phyloP scores from a whole-genome alignment of 2,888 invertebrate species.

The Macroteleia sp. region DNA sequence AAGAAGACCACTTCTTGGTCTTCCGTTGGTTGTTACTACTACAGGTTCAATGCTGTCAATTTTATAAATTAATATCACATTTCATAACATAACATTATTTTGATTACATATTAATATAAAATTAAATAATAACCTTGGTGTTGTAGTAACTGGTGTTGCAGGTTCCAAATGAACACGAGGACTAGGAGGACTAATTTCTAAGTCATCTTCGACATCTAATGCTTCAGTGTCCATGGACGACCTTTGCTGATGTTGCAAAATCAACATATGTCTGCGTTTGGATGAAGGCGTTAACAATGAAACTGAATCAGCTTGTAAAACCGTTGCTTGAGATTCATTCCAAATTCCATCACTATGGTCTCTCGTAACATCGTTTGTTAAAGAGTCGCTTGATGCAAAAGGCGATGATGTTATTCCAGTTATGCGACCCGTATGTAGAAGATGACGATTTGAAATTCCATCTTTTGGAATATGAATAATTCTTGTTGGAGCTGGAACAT shows the following conservation, averaged over 20 bases:
- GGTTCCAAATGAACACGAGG: conserved; percentile 79
- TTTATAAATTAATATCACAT: neutral
- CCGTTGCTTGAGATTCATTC: conserved; percentile 95
- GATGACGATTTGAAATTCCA: conserved; percentile 65
- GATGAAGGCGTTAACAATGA: conserved; percentile 91
- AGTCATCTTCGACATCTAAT: conserved; percentile 86
- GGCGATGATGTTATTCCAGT: conserved; percentile 86
- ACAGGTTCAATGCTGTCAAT: conserved; percentile 78
- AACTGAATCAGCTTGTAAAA: conserved; percentile 89
- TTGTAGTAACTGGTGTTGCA: conserved; percentile 73
- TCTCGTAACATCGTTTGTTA: conserved; percentile 90
- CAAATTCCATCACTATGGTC: conserved; percentile 95
- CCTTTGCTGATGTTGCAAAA: conserved; percentile 93
- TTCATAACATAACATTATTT: no score
- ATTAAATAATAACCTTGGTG: conserved; percentile 71
- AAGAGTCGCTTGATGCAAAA: conserved; percentile 92
- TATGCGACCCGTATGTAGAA: conserved; percentile 68
- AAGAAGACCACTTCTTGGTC: conserved; percentile 75
- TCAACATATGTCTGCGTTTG: conserved; percentile 89
- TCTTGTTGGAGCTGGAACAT: conserved; percentile 62
- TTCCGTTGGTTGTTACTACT: conserved; percentile 73
- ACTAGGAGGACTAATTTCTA: conserved; percentile 76
- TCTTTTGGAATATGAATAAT: conserved; percentile 69
- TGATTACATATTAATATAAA: neutral
- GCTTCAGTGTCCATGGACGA: conserved; percentile 94